Evolutionary conservation across 2,113 vertebrate genomes (phyloP).

Genomic region (Panthera leo): DNA sequence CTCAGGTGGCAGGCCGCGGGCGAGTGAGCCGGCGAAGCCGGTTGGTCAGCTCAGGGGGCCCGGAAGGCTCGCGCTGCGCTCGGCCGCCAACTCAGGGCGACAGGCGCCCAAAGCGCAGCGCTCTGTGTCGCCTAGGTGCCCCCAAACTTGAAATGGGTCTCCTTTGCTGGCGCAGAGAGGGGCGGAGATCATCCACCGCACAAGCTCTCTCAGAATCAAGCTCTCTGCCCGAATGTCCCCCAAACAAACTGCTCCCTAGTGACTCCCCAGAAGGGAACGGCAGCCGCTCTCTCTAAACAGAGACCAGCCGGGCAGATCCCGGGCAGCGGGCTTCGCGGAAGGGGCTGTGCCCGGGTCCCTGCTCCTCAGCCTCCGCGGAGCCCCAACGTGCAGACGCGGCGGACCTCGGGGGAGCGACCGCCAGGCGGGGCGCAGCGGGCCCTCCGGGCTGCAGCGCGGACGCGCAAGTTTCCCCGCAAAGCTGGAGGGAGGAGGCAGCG

Average conservation of each 20-base stretch:
- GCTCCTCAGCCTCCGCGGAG: neutral
- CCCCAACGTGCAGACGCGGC: neutral
- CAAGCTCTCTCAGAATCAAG: neutral
- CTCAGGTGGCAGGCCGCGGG: slow-evolving; percentile 67
- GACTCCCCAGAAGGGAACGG: neutral
- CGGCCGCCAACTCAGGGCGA: neutral
- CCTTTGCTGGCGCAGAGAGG: neutral
- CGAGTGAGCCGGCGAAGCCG: neutral
- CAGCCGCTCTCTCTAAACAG: neutral
- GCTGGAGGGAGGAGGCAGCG: neutral
- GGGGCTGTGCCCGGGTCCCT: neutral
- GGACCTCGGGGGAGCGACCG: neutral
- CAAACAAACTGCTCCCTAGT: neutral
- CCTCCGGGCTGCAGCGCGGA: slow-evolving; percentile 1
- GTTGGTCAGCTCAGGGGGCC: neutral
- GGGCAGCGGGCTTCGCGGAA: neutral
- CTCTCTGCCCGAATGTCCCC: neutral
- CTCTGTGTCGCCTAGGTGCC: neutral
- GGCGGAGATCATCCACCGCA: neutral
- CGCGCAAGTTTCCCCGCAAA: slow-evolving; percentile 67
- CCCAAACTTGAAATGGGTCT: slow-evolving; percentile 60
- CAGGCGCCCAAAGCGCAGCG: neutral
- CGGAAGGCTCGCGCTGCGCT: neutral
- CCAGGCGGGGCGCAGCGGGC: neutral
- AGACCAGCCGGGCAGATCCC: neutral